phyloP scores from a whole-genome alignment of 2,113 vertebrate genomes.

The Mandrillus leucophaeus region DNA sequence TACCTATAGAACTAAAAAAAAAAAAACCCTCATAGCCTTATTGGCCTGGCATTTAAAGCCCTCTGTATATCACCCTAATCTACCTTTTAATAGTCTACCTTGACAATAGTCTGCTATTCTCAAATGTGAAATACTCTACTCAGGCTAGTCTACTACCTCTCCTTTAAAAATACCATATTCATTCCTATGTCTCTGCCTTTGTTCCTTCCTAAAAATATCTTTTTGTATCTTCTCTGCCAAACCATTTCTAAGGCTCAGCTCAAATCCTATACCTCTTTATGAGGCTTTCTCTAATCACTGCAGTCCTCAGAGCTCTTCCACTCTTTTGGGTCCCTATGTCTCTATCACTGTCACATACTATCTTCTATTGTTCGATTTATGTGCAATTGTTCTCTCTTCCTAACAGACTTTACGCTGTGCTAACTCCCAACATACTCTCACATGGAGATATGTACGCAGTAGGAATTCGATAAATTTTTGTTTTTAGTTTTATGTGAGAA shows the following conservation, averaged over 20 bases:
- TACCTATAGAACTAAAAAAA: not conserved
- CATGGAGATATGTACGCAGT: not conserved
- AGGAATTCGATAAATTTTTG: conserved; percentile 23
- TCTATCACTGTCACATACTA: not conserved
- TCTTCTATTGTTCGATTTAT: not conserved
- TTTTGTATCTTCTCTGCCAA: not conserved
- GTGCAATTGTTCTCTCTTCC: not conserved
- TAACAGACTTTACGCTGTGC: not conserved
- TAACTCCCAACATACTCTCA: not conserved
- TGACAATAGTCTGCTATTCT: not conserved
- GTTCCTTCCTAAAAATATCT: conserved; percentile 1
- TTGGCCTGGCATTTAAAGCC: not conserved
- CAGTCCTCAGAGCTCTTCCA: not conserved
- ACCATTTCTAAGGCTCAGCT: not conserved
- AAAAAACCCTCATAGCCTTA: not conserved
- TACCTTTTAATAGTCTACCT: not conserved
- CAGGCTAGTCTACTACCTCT: not conserved
- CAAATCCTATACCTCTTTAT: not conserved
- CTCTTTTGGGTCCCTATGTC: not conserved
- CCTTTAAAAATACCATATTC: not conserved
- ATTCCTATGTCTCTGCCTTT: conserved; percentile 13
- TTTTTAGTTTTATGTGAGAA: conserved; percentile 24
- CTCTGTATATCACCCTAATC: not conserved
- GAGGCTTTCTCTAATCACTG: conserved; percentile 7
- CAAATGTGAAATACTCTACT: not conserved